Conservation (phyloP, 2,113 vertebrate genomes). For the Erythrolamprus reginae region DNA sequence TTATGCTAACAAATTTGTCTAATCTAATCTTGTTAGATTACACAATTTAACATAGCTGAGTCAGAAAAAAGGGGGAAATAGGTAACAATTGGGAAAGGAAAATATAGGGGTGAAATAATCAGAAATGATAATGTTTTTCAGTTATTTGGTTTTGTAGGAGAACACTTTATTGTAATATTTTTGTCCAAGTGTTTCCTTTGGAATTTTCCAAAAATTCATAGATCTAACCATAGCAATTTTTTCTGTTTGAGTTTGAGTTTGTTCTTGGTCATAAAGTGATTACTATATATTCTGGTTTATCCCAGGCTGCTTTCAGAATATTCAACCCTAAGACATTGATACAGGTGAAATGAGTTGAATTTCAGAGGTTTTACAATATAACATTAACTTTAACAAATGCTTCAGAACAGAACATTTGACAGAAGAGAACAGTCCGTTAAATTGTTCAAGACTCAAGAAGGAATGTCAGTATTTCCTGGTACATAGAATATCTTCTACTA, state of each 20-base stretch:
- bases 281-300: background rate
- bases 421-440: constrained; percentile 66
- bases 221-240: background rate
- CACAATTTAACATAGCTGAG: background rate
- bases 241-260: background rate
- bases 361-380: constrained; percentile 48
- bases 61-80: background rate
- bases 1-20: background rate
- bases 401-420: constrained; percentile 65
- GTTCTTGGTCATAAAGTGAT: too few relatives aligned
- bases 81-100: background rate
- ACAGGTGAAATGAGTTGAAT: constrained; percentile 39
- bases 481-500: constrained; percentile 18
- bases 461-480: constrained; percentile 55
- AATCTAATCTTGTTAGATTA: background rate
- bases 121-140: background rate
- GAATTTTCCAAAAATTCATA: too few relatives aligned
- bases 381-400: constrained; percentile 65
- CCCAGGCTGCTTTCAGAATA: background rate
- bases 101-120: background rate
- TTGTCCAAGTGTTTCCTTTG: constrained; percentile 4
- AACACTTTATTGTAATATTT: background rate
- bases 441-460: constrained; percentile 63
- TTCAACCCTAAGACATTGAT: background rate
- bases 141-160: background rate